Evolutionary conservation across 2,888 invertebrate species (phyloP).

Genomic region (Muschampia plurimacula): DNA sequence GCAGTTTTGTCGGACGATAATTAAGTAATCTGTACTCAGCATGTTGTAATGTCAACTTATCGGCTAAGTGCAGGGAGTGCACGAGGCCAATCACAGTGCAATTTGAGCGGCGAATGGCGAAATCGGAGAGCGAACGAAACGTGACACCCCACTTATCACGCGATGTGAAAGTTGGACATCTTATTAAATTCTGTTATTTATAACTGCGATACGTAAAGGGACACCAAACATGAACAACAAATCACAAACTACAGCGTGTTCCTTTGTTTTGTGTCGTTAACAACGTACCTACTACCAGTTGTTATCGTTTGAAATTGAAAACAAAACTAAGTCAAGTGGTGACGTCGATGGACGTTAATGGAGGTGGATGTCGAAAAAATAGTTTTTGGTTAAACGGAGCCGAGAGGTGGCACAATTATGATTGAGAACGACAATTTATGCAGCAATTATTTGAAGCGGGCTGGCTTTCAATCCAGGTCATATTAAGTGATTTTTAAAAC

Average conservation of each 20-base stretch:
- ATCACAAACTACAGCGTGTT: conserved; percentile 27
- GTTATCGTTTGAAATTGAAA: conserved; percentile 49
- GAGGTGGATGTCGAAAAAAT: conserved; percentile 36
- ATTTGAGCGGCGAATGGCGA: conserved; percentile 76
- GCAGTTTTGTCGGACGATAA: conserved; percentile 34
- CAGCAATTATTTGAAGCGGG: conserved; percentile 79
- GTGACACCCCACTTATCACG: conserved; percentile 80
- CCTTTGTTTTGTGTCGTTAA: conserved; percentile 33
- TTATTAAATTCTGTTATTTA: conserved; percentile 77
- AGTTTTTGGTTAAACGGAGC: conserved; percentile 43
- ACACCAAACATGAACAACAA: conserved; percentile 26
- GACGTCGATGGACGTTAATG: conserved; percentile 30
- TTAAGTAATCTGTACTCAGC: conserved; percentile 49
- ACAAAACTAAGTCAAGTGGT: conserved; percentile 39
- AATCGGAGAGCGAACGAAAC: conserved; percentile 78
- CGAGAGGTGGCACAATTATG: conserved; percentile 66
- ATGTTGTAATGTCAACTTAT: conserved; percentile 59
- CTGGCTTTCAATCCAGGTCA: conserved; percentile 79
- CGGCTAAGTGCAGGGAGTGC: conserved; percentile 60
- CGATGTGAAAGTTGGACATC: conserved; percentile 76
- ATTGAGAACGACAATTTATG: conserved; percentile 75
- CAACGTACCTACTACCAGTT: conserved; percentile 33
- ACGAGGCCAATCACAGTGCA: conserved; percentile 65
- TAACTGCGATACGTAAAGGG: conserved; percentile 58
- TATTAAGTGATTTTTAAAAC: conserved; percentile 83